Conservation (phyloP, 2,797 vertebrate species). For the Neostethus bicornis region DNA sequence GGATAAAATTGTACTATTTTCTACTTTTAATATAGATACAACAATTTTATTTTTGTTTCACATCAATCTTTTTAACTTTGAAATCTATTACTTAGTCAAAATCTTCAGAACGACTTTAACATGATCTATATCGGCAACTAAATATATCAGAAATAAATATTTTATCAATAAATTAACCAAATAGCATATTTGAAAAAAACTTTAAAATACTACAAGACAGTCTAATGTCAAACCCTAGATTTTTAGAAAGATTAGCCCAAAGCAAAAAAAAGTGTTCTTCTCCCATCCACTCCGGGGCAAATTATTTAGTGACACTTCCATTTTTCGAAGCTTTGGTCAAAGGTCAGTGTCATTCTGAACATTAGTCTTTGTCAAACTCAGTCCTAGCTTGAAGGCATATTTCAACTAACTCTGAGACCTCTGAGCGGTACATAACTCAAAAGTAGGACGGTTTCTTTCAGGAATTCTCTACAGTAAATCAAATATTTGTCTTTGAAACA, state of each 20-base stretch:
- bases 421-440: neutral
- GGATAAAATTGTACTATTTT: too few relatives aligned
- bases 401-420: conserved; percentile 3
- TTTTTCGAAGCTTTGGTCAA: conserved; percentile 19
- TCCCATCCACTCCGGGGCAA: conserved; percentile 6
- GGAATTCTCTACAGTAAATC: neutral
- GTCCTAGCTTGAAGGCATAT: conserved; percentile 13
- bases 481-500: too few relatives aligned
- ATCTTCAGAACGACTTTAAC: too few relatives aligned
- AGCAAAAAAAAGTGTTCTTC: neutral
- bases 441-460: neutral
- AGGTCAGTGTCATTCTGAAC: conserved; percentile 30
- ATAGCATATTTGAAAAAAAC: too few relatives aligned
- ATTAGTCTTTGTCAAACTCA: conserved; percentile 14
- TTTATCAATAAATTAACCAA: too few relatives aligned
- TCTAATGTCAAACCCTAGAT: neutral
- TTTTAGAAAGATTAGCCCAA: neutral
- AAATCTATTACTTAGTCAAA: too few relatives aligned
- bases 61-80: too few relatives aligned
- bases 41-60: too few relatives aligned
- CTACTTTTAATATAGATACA: too few relatives aligned
- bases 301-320: conserved; percentile 35
- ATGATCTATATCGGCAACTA: neutral
- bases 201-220: neutral
- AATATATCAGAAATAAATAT: neutral